Base-by-base conservation (phyloP, 2,113 vertebrate species). In the Leptocoma aspasia region DNA sequence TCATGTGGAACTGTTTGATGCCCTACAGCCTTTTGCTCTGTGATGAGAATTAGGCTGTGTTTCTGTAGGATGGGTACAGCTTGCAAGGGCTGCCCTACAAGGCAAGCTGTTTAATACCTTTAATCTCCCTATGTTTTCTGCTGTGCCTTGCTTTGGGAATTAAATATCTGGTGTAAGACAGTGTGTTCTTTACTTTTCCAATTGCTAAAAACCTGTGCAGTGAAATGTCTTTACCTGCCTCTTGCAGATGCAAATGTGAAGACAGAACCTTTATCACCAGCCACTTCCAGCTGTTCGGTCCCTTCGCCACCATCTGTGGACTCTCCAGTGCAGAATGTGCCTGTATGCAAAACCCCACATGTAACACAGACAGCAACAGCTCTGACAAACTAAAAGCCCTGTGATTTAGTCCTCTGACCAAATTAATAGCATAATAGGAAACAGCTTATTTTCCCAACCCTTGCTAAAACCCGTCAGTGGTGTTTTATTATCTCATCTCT, bases 181-280 rank as follows among this genome's bases (percentile, higher is more conserved):
- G 4, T 22, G 18, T 60, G 21, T 85, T 87, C 47, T 63, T 79
- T 57, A 47, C 12, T 15, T 54, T 26, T 27, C 28, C 59, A 21
- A 2, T 41, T 85, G 24, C 42, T 69, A 59, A 42, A 86, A 24
- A 6, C 30, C 11, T 60, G 22, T 31, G 24, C 20, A 21, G 16
- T 93, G 31, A 94, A 42, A 28, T 66, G 33, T 90, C 28, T 65
- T 44, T 92, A 24, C 80, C 17, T 27, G 7, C 73, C 65, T 96
- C 70, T 97, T 97, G 80, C 98, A 99, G 98, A 98, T 98, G 97
- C 97, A 84, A 95, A 96, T 2, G 93, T 98, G 95, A 99, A 98
- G 59, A 85, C 97, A 82, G 98, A 98, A 42, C 98, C 98, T 68
- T 98, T 98, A 31, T 99, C 99, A 71, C 99, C 99, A 64, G 97